phyloP scores from a whole-genome alignment of 2,888 invertebrate genomes.

The Eristalis arbustorum region DNA sequence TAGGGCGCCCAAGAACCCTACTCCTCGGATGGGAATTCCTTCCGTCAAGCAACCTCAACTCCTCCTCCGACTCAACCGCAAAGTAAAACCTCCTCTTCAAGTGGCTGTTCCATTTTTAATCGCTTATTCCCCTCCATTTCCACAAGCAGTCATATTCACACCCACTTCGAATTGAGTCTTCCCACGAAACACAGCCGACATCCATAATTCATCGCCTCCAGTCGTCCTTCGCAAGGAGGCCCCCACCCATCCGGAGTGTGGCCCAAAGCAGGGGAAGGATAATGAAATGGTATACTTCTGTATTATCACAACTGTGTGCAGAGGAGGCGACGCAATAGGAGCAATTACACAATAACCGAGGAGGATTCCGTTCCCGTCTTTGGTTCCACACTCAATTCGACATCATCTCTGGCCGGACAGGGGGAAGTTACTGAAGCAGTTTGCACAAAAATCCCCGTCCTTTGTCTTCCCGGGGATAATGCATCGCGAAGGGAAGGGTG shows the following conservation, averaged over 20 bases:
- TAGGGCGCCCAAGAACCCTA: too few species aligned
- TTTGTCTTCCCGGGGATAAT: neutral
- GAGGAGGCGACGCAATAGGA: neutral
- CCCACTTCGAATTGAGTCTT: neutral
- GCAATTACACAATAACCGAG: neutral
- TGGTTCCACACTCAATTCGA: neutral
- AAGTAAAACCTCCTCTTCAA: neutral
- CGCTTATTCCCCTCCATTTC: neutral
- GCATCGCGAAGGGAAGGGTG: neutral
- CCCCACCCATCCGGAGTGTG: neutral
- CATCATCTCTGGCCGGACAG: neutral
- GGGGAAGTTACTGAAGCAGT: neutral
- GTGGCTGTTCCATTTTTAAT: neutral
- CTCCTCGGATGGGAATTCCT: too few species aligned
- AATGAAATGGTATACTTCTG: neutral
- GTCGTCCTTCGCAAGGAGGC: neutral
- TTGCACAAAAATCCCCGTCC: neutral
- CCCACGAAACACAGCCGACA: neutral
- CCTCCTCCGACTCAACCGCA: neutral
- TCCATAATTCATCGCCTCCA: neutral
- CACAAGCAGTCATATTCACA: neutral
- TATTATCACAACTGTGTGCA: neutral
- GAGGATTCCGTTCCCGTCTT: neutral
- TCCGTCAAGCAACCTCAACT: too few species aligned
- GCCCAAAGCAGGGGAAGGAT: neutral